phyloP scores from a whole-genome alignment of 1,140 invertebrate species.

The Ptiloglossa arizonensis region DNA sequence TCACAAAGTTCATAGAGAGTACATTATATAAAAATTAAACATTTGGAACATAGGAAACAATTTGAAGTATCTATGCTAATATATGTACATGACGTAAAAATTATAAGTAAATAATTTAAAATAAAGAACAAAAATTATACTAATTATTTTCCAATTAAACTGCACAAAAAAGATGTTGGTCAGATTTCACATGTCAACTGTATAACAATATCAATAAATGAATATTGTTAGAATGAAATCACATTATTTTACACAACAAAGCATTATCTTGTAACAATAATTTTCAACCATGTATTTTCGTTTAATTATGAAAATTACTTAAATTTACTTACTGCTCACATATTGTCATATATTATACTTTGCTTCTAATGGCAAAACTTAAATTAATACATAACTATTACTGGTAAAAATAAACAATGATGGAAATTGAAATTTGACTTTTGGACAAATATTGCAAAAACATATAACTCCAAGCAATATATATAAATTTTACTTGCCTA shows the following conservation, averaged over 20 bases:
- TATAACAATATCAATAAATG: slow-evolving; percentile 32
- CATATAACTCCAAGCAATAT: slow-evolving; percentile 32
- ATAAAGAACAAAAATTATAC: slow-evolving; percentile 14
- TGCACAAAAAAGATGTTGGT: not conserved
- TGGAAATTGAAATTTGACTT: slow-evolving; percentile 32
- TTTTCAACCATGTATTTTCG: slow-evolving; percentile 2
- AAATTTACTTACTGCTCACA: slow-evolving; percentile 28
- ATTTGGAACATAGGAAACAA: slow-evolving; percentile 16
- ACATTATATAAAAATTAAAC: slow-evolving; percentile 9
- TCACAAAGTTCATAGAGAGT: not conserved
- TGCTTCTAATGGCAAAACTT: slow-evolving; percentile 42
- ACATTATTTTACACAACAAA: slow-evolving; percentile 37
- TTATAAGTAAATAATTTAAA: slow-evolving; percentile 57
- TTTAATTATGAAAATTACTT: slow-evolving; percentile 12
- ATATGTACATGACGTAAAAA: slow-evolving; percentile 35
- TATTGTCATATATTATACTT: slow-evolving; percentile 58
- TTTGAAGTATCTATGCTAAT: slow-evolving; percentile 6
- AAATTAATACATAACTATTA: slow-evolving; percentile 21
- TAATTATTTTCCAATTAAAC: not conserved
- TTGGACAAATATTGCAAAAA: slow-evolving; percentile 33
- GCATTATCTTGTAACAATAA: slow-evolving; percentile 9
- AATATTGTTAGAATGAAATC: slow-evolving; percentile 35
- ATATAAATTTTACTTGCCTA: slow-evolving; percentile 18
- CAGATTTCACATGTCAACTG: slow-evolving; percentile 19
- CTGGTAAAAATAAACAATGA: slow-evolving; percentile 11